Conservation (phyloP, 53 echinoderm and acorn worm genomes). For the Echinometra lucunter region DNA sequence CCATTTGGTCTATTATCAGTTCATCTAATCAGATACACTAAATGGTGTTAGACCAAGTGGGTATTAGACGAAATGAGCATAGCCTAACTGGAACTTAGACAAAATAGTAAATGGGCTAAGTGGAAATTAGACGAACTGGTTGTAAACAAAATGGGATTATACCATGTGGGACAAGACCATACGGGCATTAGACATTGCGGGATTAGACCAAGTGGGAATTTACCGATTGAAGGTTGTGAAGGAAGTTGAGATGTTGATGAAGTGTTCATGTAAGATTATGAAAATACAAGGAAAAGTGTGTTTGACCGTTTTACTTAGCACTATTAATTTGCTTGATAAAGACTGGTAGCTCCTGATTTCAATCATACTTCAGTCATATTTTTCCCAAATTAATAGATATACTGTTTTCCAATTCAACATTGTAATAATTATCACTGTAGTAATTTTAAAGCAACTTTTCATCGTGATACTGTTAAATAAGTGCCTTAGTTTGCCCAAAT, state of each 20-base stretch:
- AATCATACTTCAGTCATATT: not conserved
- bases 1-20: too few relatives aligned
- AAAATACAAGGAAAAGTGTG: not conserved
- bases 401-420: not conserved
- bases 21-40: too few relatives aligned
- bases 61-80: too few relatives aligned
- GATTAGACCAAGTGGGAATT: too few relatives aligned
- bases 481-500: not conserved
- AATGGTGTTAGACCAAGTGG: too few relatives aligned
- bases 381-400: not conserved
- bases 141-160: too few relatives aligned
- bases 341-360: not conserved
- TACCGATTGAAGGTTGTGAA: not conserved
- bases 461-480: not conserved
- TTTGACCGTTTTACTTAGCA: slow-evolving; percentile 28
- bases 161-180: too few relatives aligned
- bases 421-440: not conserved
- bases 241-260: not conserved
- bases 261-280: slow-evolving; percentile 22
- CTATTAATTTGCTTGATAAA: not conserved
- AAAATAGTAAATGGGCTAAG: too few relatives aligned
- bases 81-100: too few relatives aligned
- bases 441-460: not conserved
- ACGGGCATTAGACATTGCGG: too few relatives aligned
- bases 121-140: too few relatives aligned